A percentile compares a stretch with the other conserved stretches of the same genome.
Evolutionary conservation across 1,140 invertebrate genomes (phyloP).

Genomic region (Nebria ingens): DNA sequence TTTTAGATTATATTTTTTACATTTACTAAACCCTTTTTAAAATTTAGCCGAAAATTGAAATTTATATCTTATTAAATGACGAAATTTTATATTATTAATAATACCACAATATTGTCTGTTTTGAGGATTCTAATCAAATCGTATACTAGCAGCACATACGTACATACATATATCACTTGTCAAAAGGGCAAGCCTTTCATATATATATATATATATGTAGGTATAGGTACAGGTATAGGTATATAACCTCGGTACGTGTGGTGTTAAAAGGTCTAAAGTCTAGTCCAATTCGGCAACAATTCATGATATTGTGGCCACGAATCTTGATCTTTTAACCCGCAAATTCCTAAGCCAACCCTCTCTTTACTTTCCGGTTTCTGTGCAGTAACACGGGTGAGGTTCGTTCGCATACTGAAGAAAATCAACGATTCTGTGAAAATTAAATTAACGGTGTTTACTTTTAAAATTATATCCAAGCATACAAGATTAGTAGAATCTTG

Average conservation of each 20-base stretch:
- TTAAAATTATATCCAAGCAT: neutral
- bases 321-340: slow-evolving; percentile 5
- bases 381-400: neutral
- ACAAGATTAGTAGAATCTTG: too few relatives aligned
- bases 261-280: neutral
- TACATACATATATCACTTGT: neutral
- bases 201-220: neutral
- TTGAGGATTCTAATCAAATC: neutral
- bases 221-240: neutral
- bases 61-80: too few relatives aligned
- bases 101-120: neutral
- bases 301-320: neutral
- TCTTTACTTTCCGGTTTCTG: neutral
- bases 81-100: too few relatives aligned
- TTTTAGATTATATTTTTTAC: too few relatives aligned
- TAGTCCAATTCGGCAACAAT: neutral
- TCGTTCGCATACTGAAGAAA: too few relatives aligned
- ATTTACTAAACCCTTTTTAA: neutral
- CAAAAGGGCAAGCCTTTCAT: neutral
- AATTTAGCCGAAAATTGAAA: too few relatives aligned
- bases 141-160: neutral
- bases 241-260: neutral
- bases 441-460: neutral
- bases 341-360: neutral
- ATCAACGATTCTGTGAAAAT: slow-evolving; percentile 3